Base-by-base conservation (phyloP, 2,797 vertebrate species). In the Alectoris magna region DNA sequence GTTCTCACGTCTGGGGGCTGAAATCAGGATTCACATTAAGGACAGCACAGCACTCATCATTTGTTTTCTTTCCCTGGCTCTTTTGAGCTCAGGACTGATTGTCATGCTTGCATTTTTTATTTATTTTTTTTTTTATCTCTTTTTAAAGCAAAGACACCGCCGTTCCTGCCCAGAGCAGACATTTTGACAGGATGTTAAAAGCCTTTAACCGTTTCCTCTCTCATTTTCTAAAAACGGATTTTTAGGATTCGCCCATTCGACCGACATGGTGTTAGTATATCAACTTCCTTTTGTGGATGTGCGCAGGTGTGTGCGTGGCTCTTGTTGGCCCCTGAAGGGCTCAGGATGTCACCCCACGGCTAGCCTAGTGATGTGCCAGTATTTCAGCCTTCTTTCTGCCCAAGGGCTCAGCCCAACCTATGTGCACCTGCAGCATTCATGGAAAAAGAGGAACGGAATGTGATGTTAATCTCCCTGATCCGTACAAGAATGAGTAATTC, bases 401-500 rank as follows among this genome's bases (percentile, higher is more conserved):
- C 49, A 16, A 9, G 16, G 49, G 55, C 56, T 79, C 46, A 82
- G 64, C 38, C 48, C 43, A 27, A 53, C 63, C 70, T 46, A 29
- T 21, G 26, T 14, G 49, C 49, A 73, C 44, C 77, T 58, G 48
- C 74, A 88, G 59, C 72, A 46, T 36, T 79, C 66, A 11, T 49
- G 49, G 34, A 83, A 44, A 66, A 88, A 58, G 8, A 10, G 49
- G 87, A 94, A 44, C 17, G 21, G 90, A 82, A 86, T 49, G 77
- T 68, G 64, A 79, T 59, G 81, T 84, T 88, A 76, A 91, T 84
- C 68, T 94, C 86, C 72, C 72, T 66, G n/a, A 75, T 74, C 77
- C 82, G 27, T 68, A 49, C 71, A 70, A 39, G 71, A 93, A 90
- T 70, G 71, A 91, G 34, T 93, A 92, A 94, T 94, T 94, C 75